Evolutionary conservation across 2,888 invertebrate species (phyloP).

Genomic region (Matsumyia berberina): DNA sequence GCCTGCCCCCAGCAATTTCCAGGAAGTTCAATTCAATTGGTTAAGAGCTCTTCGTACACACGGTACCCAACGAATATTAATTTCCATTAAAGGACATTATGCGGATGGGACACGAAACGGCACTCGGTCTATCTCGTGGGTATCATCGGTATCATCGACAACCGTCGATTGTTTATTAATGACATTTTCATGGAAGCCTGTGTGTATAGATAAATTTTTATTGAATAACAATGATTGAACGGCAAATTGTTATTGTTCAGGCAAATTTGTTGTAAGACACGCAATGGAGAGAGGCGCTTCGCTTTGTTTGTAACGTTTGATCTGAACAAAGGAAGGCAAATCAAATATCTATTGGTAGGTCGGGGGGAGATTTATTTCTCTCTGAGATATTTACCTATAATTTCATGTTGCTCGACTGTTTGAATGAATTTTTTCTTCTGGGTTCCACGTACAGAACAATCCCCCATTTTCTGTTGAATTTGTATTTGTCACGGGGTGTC

Average conservation of each 20-base stretch:
- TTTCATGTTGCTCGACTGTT: no score
- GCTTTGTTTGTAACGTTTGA: background rate
- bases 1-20: background rate
- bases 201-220: background rate
- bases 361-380: no score
- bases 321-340: background rate
- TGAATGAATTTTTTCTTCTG: no score
- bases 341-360: no score
- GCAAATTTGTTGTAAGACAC: background rate
- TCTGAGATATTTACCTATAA: no score
- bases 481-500: no score
- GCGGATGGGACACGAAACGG: background rate
- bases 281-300: background rate
- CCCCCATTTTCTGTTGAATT: no score
- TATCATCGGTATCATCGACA: background rate
- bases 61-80: constrained; percentile 13
- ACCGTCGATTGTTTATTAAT: constrained; percentile 27
- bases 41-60: background rate
- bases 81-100: background rate
- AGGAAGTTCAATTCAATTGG: background rate
- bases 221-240: constrained; percentile 8
- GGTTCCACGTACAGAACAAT: no score
- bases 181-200: background rate
- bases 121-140: background rate
- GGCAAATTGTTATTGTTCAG: background rate